Conservation (phyloP, 2,797 vertebrate genomes). For the Vultur gryphus region DNA sequence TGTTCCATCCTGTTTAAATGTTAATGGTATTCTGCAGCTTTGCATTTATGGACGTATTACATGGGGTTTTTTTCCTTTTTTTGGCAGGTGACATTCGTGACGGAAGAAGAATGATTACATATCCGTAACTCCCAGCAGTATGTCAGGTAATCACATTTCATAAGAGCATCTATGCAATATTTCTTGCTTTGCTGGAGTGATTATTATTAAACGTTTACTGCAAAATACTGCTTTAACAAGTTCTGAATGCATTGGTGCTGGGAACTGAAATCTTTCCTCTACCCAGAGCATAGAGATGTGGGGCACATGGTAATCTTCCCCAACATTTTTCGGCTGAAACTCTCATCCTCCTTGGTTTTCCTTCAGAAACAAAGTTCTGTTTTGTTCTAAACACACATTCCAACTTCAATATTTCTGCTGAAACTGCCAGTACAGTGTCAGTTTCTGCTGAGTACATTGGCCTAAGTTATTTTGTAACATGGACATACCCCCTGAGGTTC, state of each 20-base stretch:
- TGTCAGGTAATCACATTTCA: constrained; percentile 73
- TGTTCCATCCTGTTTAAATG: neutral
- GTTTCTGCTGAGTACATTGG: neutral
- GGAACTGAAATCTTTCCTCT: neutral
- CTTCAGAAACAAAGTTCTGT: neutral
- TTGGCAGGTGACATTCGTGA: constrained; percentile 68
- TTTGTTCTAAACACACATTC: neutral
- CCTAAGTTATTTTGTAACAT: neutral
- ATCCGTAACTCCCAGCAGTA: constrained; percentile 80
- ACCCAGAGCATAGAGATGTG: neutral
- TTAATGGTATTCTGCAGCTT: neutral
- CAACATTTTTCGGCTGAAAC: neutral
- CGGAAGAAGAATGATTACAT: constrained; percentile 70
- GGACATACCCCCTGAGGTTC: neutral
- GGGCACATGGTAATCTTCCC: neutral
- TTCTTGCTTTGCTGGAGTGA: neutral
- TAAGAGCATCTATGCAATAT: neutral
- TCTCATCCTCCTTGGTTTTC: neutral
- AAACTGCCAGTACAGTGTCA: neutral
- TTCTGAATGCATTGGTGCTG: neutral
- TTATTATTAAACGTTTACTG: neutral
- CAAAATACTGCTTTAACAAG: neutral
- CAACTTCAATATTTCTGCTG: neutral
- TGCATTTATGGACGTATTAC: neutral
- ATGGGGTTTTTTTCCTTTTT: neutral